Evolutionary conservation across 2,888 invertebrate genomes (phyloP), one percentile per base, ranked within the genome.

Genomic region (Leptopilina syphax): DNA sequence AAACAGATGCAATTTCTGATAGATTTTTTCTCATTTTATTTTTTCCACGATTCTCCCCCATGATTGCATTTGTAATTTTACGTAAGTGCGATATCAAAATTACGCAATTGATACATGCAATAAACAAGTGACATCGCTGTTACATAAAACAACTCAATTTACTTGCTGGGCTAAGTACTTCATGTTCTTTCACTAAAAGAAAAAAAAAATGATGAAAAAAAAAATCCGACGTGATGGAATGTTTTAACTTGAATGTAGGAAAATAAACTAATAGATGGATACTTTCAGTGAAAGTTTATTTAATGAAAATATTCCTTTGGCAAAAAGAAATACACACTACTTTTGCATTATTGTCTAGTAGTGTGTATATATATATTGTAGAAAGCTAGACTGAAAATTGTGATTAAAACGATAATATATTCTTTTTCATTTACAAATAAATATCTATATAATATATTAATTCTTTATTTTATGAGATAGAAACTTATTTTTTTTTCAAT

Each of bases 211-310:
- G 3, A 54, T 27, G 3, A 27, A 70, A 34, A 27, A 27, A 70
- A 54, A 18, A 54, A 54, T 54, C 54, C 50, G 34, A 57, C 34
- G 73, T 27, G 73, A 41, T 73, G 57, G 57, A 73, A 34, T 73
- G n/a, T 73, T 57, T 73, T 34, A 54, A 34, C 27, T 65, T 73
- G 8, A 57, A 73, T 57, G 34, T 54, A 57, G 10, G 73, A 73
- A 73, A 57, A 57, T 70, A 70, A 73, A 73, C 12, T 57, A 57
- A 34, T 73, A 34, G 54, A 73, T 73, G 34, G 34, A 73, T 73
- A 70, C 70, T 70, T 70, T 3, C n/a, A 73, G 41, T 65, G 73
- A 73, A 73, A 73, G 73, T 73, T 73, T n/a, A 57, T 73, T 73
- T 57, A 57, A 34, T 73, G 34, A 57, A 73, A 41, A 57, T 57